These are phyloP conservation scores for Cartodere bifasciata DNA, from an alignment of 2,888 invertebrate species.

Conservation along the genomic window DNA sequence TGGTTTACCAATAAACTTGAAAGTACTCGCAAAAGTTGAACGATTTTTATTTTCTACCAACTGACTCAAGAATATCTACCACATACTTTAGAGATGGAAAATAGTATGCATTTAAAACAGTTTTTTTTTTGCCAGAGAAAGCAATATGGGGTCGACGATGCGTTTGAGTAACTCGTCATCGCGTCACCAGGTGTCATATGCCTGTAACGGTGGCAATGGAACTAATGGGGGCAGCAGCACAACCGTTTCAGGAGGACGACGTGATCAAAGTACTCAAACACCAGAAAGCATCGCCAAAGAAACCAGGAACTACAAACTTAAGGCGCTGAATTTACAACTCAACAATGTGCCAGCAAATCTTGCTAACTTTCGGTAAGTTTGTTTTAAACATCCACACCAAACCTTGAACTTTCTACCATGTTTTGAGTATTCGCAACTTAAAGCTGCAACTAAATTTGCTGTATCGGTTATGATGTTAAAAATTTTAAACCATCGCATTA, in stretches of 20 bases:
- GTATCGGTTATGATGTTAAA: no score
- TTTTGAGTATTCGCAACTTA: no score
- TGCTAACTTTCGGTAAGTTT: conserved; percentile 40
- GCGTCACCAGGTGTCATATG: conserved; percentile 47
- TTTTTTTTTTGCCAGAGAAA: conserved; percentile 20
- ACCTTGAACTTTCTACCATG: not conserved
- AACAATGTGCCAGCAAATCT: conserved; percentile 49
- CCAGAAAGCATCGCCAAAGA: conserved; percentile 58
- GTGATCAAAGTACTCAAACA: conserved; percentile 59
- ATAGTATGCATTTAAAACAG: no score
- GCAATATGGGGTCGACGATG: conserved; percentile 37
- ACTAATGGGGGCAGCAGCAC: conserved; percentile 27
- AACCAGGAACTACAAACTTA: conserved; percentile 46
- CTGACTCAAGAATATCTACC: no score
- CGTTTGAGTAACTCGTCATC: conserved; percentile 45
- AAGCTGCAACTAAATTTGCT: no score
- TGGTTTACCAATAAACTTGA: no score
- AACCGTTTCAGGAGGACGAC: conserved; percentile 16
- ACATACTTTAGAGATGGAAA: no score
- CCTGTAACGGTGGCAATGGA: conserved; percentile 37
- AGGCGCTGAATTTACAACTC: conserved; percentile 46
- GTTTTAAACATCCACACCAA: not conserved
- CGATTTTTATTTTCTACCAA: no score
- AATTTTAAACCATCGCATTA: no score
- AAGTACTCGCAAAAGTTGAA: no score